Evolutionary conservation across 1,140 invertebrate genomes (phyloP), one percentile per base, ranked within the genome.

Genomic region (Ruditapes philippinarum): DNA sequence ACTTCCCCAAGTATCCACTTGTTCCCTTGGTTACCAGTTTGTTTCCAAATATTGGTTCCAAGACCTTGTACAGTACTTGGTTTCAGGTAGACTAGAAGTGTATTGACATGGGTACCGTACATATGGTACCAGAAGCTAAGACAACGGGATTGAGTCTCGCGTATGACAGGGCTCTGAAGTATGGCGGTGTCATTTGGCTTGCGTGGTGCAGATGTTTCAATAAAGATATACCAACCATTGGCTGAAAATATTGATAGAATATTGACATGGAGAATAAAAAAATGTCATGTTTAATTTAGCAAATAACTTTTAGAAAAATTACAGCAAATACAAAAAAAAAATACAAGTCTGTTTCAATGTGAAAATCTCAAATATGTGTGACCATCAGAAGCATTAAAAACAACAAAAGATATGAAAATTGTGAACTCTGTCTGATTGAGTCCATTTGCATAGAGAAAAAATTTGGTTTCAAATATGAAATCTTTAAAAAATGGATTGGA

Each of bases 131-230:
- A 95, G 90, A 96, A 95, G 45, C 89, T 91, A 5, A 96, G 90
- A 88, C 95, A 96, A 11, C 90, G 83, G 3, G 42, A 68, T n/a
- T 89, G 57, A 19, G 40, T 17, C 36, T 91, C 91, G 33, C 38
- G 36, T 19, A 95, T 93, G 38, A 57, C 12, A 0, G 96, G 96
- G 90, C 97, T 97, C 7, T 97, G 95, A 0, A 98, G 96, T 17
- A 97, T 96, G 0, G 98, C 97, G 0, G 97, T 97, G 90, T 98
- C 97, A 92, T 93, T 92, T 3, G 86, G 81, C n/a, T 76, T 62
- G 12, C 91, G 76, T 28, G 92, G 92, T 49, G 74, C 60, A n/a
- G 92, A 94, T 1, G 94, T 76, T 82, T 94, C 93, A 31, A 94
- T 93, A 65, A 81, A 94, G 9, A 93, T 78, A 51, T 94, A 94